A percentile compares a stretch with the other conserved stretches of the same genome.
phyloP scores from a whole-genome alignment of 2,888 invertebrate genomes.

The Thyatira batis region DNA sequence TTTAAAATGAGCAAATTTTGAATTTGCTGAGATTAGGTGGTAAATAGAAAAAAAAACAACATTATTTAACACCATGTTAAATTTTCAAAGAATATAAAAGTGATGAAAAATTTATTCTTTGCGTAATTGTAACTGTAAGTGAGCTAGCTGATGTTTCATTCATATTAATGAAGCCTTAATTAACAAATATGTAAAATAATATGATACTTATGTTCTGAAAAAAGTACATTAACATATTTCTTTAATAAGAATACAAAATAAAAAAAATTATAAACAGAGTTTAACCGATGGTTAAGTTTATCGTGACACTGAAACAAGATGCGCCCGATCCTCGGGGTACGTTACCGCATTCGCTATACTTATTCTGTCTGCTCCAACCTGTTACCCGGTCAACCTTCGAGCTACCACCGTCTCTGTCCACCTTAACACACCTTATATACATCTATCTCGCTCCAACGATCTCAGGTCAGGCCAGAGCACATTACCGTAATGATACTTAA shows the following conservation, averaged over 20 bases:
- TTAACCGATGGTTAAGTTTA: constrained; percentile 29
- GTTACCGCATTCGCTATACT: constrained; percentile 73
- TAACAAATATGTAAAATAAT: too few relatives aligned
- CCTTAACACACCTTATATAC: constrained; percentile 28
- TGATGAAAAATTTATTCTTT: too few relatives aligned
- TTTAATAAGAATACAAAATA: constrained; percentile 4
- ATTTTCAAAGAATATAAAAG: too few relatives aligned
- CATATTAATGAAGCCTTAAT: too few relatives aligned
- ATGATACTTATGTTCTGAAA: too few relatives aligned
- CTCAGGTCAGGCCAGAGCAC: constrained; percentile 72
- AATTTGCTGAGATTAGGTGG: too few relatives aligned
- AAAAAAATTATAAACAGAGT: constrained; percentile 23
- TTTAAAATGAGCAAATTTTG: too few relatives aligned
- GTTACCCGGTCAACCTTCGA: constrained; percentile 78
- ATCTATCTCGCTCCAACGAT: constrained; percentile 50
- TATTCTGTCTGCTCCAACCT: constrained; percentile 77
- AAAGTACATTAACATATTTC: too few relatives aligned
- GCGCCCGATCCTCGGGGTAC: constrained; percentile 55
- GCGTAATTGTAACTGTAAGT: too few relatives aligned
- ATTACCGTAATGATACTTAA: constrained; percentile 81
- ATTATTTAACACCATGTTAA: too few relatives aligned
- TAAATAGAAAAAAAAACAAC: too few relatives aligned
- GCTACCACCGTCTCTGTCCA: constrained; percentile 44
- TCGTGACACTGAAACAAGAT: constrained; percentile 54
- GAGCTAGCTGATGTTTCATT: too few relatives aligned